Base-by-base conservation (phyloP, 2,797 vertebrate genomes). In the Galagoides demidoff region DNA sequence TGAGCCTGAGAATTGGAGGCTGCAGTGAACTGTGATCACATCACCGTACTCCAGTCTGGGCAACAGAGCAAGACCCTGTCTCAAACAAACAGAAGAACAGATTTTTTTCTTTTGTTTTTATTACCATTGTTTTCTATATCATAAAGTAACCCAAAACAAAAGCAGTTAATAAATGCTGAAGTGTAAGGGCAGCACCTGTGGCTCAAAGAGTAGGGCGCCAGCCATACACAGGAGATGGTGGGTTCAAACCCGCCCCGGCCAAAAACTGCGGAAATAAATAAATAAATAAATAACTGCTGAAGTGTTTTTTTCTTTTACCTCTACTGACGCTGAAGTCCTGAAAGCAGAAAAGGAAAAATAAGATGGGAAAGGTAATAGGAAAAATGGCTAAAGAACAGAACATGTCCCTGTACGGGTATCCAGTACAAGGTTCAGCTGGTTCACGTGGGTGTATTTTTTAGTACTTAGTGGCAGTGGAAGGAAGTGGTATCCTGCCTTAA, bases 61-160 rank as follows among this genome's bases (percentile, higher is more conserved):
- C 17, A 66, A 66, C 16, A 66, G 31, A 66, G 3, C 31, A n/a
- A n/a, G 64, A 66, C 17, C 31, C 31, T 66, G 31, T 66, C 31
- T n/a, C 64, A 66, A 66, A 66, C 16, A n/a, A 66, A 66, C 16
- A 57, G 8, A 66, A 66, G 8, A 66, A n/a, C n/a, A 66, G 19
- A 66, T 66, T 19, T n/a, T 79, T 94, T 92, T 6, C 39, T 39
- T 39, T 39, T 94, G 87, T 34, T 93, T 84, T 29, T 74, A 63
- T 92, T 83, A 78, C 0, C 31, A 85, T 59, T 84, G 55, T 70
- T 92, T 95, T 59, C 63, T 89, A 37, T 92, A 57, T 85, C 39
- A 49, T 12, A 49, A 49, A 49, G 11, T 49, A 49, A 49, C 45
- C 45, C 45, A 49, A 39, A 39, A 39, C 39, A 39, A 39, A 39